Conservation (phyloP, 2,797 vertebrate species). For the Platalea minor region DNA sequence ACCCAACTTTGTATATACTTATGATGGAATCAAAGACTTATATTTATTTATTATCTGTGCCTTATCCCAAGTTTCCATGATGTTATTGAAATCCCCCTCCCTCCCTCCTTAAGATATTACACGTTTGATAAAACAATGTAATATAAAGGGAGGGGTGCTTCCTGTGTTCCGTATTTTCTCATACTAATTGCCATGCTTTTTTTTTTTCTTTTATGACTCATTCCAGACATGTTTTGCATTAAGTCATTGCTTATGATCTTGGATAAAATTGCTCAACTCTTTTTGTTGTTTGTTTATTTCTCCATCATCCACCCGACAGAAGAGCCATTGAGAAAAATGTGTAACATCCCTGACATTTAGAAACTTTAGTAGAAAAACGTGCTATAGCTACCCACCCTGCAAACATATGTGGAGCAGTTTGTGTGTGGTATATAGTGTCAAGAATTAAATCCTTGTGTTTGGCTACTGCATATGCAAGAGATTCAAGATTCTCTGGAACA, state of each 20-base stretch:
- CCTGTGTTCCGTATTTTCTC: background rate
- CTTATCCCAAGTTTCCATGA: fast-evolving
- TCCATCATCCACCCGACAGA: fast-evolving
- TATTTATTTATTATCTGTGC: background rate
- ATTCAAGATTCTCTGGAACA: background rate
- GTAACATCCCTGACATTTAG: slow-evolving; percentile 1
- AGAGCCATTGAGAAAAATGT: background rate
- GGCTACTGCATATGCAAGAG: slow-evolving; percentile 23
- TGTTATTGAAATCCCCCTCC: background rate
- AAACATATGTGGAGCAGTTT: slow-evolving; percentile 49
- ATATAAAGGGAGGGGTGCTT: background rate
- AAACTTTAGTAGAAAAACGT: background rate
- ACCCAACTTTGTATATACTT: background rate
- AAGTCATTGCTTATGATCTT: slow-evolving; percentile 17
- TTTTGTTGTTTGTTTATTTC: background rate
- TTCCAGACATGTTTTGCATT: background rate
- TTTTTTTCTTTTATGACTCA: background rate
- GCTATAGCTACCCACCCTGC: background rate
- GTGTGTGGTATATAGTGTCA: slow-evolving; percentile 22
- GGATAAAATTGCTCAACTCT: background rate
- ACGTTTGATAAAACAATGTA: background rate
- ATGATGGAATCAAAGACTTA: background rate
- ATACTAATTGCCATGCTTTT: background rate
- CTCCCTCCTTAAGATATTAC: fast-evolving
- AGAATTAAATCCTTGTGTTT: slow-evolving; percentile 15